These are phyloP conservation scores for Cepphus grylle DNA, from an alignment of 2,113 vertebrate species.

Conservation along the genomic window DNA sequence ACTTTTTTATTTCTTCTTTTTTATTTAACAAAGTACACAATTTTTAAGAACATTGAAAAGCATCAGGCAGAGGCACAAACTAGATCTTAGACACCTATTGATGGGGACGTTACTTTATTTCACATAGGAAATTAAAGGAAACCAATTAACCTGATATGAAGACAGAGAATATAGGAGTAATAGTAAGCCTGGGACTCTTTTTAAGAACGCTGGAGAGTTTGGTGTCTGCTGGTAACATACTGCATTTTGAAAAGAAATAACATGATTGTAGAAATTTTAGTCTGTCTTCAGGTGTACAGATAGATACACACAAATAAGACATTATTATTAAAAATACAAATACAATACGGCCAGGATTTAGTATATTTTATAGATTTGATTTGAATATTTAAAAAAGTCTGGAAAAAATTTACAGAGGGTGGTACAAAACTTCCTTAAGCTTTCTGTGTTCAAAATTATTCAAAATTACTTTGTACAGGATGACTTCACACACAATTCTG, in stretches of 20 bases:
- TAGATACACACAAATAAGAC: background rate
- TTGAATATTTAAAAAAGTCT: background rate
- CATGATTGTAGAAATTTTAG: background rate
- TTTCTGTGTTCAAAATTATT: background rate
- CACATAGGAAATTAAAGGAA: background rate
- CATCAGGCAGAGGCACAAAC: background rate
- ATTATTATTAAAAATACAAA: background rate
- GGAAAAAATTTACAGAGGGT: background rate
- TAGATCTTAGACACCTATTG: background rate
- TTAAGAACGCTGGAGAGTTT: background rate
- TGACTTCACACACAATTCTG: background rate
- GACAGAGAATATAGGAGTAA: background rate
- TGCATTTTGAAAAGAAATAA: background rate
- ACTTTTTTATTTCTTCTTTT: background rate
- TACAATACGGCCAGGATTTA: background rate
- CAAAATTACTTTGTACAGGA: background rate
- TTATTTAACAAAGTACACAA: background rate
- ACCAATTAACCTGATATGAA: background rate
- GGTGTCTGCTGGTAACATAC: background rate
- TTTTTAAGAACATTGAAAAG: background rate
- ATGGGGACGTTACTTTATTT: background rate
- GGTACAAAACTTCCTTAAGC: background rate
- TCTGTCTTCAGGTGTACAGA: background rate
- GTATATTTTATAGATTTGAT: background rate
- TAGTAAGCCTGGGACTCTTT: background rate